Conservation (phyloP, 2,113 vertebrate genomes). For the Xiphophorus maculatus region DNA sequence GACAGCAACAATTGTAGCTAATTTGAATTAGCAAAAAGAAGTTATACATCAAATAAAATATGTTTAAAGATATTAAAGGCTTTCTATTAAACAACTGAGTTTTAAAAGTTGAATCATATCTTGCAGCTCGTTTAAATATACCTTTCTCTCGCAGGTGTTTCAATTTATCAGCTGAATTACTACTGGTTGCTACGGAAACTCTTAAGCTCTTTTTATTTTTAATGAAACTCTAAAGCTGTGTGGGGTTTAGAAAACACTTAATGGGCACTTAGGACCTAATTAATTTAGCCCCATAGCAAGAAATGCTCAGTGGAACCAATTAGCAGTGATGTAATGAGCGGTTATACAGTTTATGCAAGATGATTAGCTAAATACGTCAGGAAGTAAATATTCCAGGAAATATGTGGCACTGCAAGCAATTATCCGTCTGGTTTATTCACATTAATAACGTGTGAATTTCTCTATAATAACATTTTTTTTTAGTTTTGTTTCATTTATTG, state of each 20-base stretch:
- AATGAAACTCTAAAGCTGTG: constrained; percentile 19
- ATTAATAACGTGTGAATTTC: too few species aligned
- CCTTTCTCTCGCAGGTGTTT: too few species aligned
- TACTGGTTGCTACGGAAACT: background rate
- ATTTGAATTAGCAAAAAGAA: background rate
- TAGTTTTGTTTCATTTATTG: too few species aligned
- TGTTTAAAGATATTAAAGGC: background rate
- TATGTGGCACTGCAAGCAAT: background rate
- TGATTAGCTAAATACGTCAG: constrained; percentile 5
- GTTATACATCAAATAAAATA: background rate
- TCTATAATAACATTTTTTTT: too few species aligned
- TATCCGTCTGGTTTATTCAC: background rate
- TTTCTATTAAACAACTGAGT: background rate
- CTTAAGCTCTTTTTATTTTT: background rate
- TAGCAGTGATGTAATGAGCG: constrained; percentile 39
- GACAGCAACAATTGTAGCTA: too few species aligned
- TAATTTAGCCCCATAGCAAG: constrained; percentile 56
- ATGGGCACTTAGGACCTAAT: constrained; percentile 36
- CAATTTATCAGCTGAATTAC: background rate
- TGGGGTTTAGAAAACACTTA: constrained; percentile 18
- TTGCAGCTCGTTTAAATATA: background rate
- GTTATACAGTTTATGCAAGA: constrained; percentile 40
- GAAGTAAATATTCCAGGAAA: background rate
- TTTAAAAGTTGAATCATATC: background rate
- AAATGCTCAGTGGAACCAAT: constrained; percentile 65